A percentile compares a stretch with the other conserved stretches of the same genome.
These are phyloP conservation scores for Pogonomyrmex californicus DNA, from an alignment of 1,140 invertebrate species.

Conservation along the genomic window DNA sequence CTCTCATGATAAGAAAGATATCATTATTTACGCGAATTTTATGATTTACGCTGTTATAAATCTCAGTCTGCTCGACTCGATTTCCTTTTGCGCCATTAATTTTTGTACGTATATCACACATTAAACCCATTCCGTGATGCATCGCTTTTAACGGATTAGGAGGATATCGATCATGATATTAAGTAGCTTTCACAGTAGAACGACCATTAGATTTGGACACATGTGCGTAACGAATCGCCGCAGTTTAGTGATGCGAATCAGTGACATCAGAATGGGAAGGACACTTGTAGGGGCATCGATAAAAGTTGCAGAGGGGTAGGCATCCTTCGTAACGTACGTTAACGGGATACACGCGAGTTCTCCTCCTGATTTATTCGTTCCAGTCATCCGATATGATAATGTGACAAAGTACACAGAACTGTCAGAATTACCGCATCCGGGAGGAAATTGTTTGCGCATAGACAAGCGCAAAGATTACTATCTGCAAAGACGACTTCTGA, in stretches of 20 bases:
- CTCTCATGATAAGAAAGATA: conserved; percentile 12
- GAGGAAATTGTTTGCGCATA: conserved; percentile 4
- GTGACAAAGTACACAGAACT: neutral
- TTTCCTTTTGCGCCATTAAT: conserved; percentile 51
- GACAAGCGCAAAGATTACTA: neutral
- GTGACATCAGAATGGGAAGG: conserved; percentile 71
- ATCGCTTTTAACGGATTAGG: conserved; percentile 72
- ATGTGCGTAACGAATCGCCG: conserved; percentile 78
- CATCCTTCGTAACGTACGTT: neutral
- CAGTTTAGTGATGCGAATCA: conserved; percentile 75
- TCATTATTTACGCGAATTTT: conserved; percentile 19
- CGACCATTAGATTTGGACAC: conserved; percentile 76
- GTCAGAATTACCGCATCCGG: neutral
- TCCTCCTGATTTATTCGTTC: conserved; percentile 15
- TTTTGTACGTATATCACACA: conserved; percentile 45
- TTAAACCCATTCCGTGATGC: conserved; percentile 52
- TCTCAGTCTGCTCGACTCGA: conserved; percentile 29
- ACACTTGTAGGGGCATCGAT: conserved; percentile 45
- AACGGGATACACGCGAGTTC: neutral
- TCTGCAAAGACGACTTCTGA: neutral
- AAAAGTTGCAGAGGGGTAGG: conserved; percentile 29
- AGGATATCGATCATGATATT: conserved; percentile 73
- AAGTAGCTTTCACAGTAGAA: conserved; percentile 74
- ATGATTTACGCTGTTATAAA: conserved; percentile 23
- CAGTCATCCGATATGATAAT: neutral